Conservation (phyloP, 2,113 vertebrate species). For the Sinocyclocheilus rhinocerous region DNA sequence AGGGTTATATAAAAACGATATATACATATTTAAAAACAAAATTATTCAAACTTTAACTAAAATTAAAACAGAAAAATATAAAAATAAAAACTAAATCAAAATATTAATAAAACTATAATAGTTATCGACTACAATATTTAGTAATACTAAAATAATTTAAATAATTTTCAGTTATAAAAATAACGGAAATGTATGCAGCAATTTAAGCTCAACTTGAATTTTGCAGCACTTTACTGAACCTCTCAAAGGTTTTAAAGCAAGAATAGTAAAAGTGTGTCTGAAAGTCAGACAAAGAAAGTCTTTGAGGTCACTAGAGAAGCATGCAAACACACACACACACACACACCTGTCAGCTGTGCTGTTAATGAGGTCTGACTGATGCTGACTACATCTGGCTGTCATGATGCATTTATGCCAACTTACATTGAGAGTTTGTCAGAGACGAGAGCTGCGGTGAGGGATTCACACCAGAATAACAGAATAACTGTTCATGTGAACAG, state of each 20-base stretch:
- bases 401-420: background rate
- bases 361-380: constrained; percentile 14
- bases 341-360: background rate
- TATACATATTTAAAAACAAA: background rate
- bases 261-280: background rate
- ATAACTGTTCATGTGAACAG: no score
- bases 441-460: background rate
- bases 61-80: no score
- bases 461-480: background rate
- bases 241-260: background rate
- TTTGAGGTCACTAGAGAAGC: background rate
- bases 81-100: no score
- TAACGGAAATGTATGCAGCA: background rate
- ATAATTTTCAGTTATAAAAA: background rate
- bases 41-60: background rate
- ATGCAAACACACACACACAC: constrained; percentile 3
- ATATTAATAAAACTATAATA: background rate
- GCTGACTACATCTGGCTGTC: constrained; percentile 3
- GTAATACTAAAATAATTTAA: no score
- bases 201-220: no score
- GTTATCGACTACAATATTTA: background rate
- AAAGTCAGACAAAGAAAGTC: background rate
- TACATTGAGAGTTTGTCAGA: constrained; percentile 3
- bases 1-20: background rate
- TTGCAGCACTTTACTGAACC: background rate